These are phyloP conservation scores for Acanthosoma haemorrhoidale DNA, from an alignment of 2,888 invertebrate genomes.

Conservation along the genomic window DNA sequence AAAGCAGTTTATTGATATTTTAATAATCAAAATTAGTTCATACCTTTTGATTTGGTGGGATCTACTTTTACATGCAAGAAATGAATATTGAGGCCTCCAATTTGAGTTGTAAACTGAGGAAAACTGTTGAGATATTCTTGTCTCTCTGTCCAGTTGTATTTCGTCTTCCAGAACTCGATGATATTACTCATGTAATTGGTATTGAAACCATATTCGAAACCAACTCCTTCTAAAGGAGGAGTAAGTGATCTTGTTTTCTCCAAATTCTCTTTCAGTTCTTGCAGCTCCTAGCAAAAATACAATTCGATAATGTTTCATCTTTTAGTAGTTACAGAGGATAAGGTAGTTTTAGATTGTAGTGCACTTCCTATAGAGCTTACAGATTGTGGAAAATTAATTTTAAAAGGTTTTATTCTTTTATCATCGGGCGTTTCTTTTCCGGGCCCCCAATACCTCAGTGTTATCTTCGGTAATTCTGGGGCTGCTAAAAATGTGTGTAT, in stretches of 20 bases:
- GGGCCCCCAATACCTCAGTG: conserved; percentile 56
- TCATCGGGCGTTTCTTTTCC: conserved; percentile 51
- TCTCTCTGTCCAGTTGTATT: conserved; percentile 66
- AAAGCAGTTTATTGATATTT: neutral
- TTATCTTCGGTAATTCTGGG: conserved; percentile 34
- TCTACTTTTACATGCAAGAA: conserved; percentile 64
- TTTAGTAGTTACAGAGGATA: conserved; percentile 53
- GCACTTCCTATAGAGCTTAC: conserved; percentile 47
- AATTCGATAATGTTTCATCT: neutral
- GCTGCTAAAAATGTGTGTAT: conserved; percentile 7
- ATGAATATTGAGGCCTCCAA: conserved; percentile 65
- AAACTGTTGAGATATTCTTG: conserved; percentile 65
- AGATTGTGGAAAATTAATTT: conserved; percentile 56
- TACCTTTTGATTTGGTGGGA: conserved; percentile 43
- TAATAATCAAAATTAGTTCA: neutral
- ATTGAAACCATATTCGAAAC: conserved; percentile 60
- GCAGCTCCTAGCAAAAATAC: conserved; percentile 50
- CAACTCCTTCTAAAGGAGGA: conserved; percentile 53
- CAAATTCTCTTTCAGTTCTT: conserved; percentile 57
- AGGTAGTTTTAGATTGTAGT: conserved; percentile 57
- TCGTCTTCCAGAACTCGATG: conserved; percentile 70
- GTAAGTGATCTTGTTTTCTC: conserved; percentile 51
- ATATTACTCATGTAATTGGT: conserved; percentile 60
- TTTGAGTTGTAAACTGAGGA: conserved; percentile 67
- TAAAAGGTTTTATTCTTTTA: conserved; percentile 54